Percentiles rank a stretch among this genome's conserved stretches.
Conservation (phyloP, 2,888 invertebrate genomes). For the Dexiosoma caninum region DNA sequence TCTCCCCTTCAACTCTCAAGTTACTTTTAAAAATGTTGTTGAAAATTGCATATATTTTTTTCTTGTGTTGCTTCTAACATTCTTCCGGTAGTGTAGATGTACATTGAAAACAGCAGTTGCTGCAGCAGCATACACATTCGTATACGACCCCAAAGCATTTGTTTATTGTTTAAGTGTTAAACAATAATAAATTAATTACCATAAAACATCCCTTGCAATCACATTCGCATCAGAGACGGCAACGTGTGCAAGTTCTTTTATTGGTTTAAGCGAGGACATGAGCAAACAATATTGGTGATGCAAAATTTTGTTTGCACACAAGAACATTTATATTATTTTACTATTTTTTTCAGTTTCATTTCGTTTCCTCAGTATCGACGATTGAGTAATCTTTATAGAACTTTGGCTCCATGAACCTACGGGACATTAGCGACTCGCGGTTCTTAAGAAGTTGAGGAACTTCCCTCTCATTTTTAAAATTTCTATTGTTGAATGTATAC, state of each 20-base stretch:
- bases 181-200: slow-evolving; percentile 77
- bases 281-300: too few species aligned
- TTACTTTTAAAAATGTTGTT: slow-evolving; percentile 11
- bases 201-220: slow-evolving; percentile 59
- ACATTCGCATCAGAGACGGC: not conserved
- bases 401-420: too few species aligned
- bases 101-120: slow-evolving; percentile 32
- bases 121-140: slow-evolving; percentile 19
- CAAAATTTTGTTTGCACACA: too few species aligned
- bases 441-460: too few species aligned
- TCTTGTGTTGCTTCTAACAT: not conserved
- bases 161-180: slow-evolving; percentile 71
- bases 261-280: too few species aligned
- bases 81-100: not conserved
- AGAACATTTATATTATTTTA: too few species aligned
- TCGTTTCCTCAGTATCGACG: too few species aligned
- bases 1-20: not conserved
- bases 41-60: slow-evolving; percentile 1
- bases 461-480: too few species aligned
- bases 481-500: too few species aligned
- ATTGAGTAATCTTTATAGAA: too few species aligned
- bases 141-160: slow-evolving; percentile 43
- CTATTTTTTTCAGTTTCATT: too few species aligned
- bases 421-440: too few species aligned
- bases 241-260: not conserved